These are phyloP conservation scores for Erethizon dorsatum DNA, from an alignment of 2,797 vertebrate species.

Conservation along the genomic window DNA sequence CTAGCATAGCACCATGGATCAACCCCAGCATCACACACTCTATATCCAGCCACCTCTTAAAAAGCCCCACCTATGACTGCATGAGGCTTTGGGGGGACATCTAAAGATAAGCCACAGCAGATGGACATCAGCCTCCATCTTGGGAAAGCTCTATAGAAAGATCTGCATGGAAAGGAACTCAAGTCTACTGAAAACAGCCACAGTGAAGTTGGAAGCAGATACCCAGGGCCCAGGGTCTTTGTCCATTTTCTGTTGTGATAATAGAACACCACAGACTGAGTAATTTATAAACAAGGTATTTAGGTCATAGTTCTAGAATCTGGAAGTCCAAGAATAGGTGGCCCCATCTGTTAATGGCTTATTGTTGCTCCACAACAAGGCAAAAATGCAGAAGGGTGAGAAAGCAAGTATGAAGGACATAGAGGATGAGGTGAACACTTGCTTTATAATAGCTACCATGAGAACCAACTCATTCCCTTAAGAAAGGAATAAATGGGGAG, in stretches of 20 bases:
- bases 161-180: accelerated
- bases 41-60: neutral
- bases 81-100: neutral
- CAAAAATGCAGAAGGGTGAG: neutral
- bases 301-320: neutral
- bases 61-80: neutral
- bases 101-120: neutral
- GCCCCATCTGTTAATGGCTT: neutral
- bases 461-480: neutral
- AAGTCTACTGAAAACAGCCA: neutral
- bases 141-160: neutral
- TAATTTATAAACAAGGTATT: neutral
- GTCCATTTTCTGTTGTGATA: neutral
- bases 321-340: neutral
- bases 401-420: neutral
- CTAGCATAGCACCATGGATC: neutral
- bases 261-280: neutral
- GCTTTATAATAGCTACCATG: neutral
- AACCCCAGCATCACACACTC: too few relatives aligned
- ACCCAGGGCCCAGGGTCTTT: neutral
- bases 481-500: neutral
- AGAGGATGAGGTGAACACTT: neutral
- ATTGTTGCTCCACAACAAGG: neutral
- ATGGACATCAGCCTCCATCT: neutral
- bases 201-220: neutral